Evolutionary conservation across 2,113 vertebrate genomes (phyloP).

Genomic region (Pomatorhinus ruficollis): DNA sequence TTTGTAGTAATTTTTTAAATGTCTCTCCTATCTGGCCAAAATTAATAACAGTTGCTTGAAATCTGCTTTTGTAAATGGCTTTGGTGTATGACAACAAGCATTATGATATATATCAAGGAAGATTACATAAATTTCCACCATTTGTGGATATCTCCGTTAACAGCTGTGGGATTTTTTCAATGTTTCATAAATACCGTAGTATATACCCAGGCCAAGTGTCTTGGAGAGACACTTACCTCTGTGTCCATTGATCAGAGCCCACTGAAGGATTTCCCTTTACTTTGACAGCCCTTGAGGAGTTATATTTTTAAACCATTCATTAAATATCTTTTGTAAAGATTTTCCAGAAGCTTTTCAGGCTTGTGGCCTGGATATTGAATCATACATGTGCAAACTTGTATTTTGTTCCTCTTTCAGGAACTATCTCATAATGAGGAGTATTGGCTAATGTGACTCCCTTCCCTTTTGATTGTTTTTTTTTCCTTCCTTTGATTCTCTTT

Average conservation of each 20-base stretch:
- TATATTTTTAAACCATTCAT: neutral
- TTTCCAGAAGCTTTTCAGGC: neutral
- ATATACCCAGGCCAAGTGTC: neutral
- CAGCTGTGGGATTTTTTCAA: accelerated
- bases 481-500: accelerated
- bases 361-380: neutral
- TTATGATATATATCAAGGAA: neutral
- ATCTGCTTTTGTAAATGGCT: neutral
- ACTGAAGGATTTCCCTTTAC: neutral
- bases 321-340: neutral
- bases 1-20: neutral
- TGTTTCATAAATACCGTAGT: neutral
- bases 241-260: neutral
- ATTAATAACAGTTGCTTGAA: neutral
- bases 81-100: neutral
- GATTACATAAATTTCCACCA: neutral
- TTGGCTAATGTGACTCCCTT: neutral
- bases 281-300: neutral
- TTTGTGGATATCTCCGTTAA: neutral
- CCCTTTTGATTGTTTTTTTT: neutral
- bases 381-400: neutral
- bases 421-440: neutral
- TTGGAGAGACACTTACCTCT: neutral
- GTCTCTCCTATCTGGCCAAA: neutral
- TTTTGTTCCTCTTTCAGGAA: neutral